phyloP scores from a whole-genome alignment of 2,113 vertebrate species.

The Saimiri boliviensis region DNA sequence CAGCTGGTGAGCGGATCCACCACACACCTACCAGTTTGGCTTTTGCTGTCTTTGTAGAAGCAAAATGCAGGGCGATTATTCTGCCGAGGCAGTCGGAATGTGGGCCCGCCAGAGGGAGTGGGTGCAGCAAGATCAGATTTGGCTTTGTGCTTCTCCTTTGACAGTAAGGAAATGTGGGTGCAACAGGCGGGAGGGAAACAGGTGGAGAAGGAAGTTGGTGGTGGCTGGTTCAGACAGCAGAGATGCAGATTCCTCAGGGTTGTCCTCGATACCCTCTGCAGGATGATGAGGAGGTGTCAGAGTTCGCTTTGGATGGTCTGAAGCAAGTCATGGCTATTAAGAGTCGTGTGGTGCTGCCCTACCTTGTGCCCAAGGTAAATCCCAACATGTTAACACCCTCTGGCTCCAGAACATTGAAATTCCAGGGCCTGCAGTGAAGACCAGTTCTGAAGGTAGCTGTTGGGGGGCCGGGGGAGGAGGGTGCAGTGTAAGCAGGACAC shows the following conservation, averaged over 20 bases:
- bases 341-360: slow-evolving; percentile 97
- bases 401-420: fast-evolving
- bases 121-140: neutral
- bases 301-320: slow-evolving; percentile 96
- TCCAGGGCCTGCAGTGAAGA: neutral
- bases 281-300: slow-evolving; percentile 92
- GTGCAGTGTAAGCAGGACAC: too few relatives aligned
- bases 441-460: neutral
- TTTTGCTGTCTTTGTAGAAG: neutral
- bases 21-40: neutral
- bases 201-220: neutral
- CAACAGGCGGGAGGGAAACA: neutral
- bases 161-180: neutral
- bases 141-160: slow-evolving; percentile 17
- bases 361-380: slow-evolving; percentile 96
- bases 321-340: slow-evolving; percentile 99
- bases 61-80: neutral
- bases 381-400: fast-evolving
- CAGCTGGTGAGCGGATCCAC: slow-evolving; percentile 91
- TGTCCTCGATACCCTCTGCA: slow-evolving; percentile 65
- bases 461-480: neutral
- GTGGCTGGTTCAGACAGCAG: neutral
- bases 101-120: neutral
- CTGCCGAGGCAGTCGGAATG: neutral
- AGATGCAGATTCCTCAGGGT: neutral